phyloP scores from a whole-genome alignment of 2,113 vertebrate species.

The Lichenostomus cassidix region DNA sequence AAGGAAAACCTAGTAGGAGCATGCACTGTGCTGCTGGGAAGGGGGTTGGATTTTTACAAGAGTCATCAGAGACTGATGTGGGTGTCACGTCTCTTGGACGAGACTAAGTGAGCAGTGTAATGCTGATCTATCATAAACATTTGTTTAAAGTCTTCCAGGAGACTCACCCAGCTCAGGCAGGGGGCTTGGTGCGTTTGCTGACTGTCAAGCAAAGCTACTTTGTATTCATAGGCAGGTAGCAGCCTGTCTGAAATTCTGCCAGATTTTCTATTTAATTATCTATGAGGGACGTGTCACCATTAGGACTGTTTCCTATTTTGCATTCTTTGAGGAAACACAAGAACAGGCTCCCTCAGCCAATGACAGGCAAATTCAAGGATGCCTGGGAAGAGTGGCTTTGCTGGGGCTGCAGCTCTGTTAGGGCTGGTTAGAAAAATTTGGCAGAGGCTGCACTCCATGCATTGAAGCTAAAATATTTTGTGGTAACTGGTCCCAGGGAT shows the following conservation, averaged over 20 bases:
- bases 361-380: not conserved
- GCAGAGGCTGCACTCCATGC: not conserved
- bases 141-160: conserved; percentile 6
- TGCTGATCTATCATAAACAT: not conserved
- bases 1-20: not conserved
- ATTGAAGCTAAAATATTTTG: not conserved
- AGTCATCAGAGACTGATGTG: not conserved
- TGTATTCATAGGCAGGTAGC: conserved; percentile 27
- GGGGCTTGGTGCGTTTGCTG: not conserved
- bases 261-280: conserved; percentile 23
- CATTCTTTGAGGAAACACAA: not conserved
- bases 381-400: not conserved
- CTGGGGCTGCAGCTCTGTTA: not conserved
- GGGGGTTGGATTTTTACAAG: not conserved
- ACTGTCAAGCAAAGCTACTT: conserved; percentile 4
- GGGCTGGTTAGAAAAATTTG: not conserved
- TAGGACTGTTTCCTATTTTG: not conserved
- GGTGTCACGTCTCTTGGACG: not conserved
- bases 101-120: not conserved
- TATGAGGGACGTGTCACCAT: not conserved
- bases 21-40: not conserved
- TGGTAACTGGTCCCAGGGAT: not conserved
- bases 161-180: not conserved
- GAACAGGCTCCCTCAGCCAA: not conserved
- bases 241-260: conserved; percentile 19